These are phyloP conservation scores for Julus scandinavius DNA, from an alignment of 2,888 invertebrate species.

Conservation along the genomic window DNA sequence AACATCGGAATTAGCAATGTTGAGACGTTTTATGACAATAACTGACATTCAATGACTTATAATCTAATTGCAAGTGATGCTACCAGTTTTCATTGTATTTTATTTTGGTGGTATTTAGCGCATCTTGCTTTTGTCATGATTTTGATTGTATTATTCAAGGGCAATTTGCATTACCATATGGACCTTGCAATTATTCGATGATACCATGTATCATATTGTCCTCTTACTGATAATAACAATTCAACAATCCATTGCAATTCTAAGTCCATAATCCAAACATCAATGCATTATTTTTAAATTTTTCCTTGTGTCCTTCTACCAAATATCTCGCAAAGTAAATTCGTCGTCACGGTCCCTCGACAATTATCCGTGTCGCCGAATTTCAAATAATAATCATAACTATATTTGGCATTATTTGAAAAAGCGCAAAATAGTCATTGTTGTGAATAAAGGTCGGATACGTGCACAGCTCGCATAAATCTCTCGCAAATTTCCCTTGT, in stretches of 20 bases:
- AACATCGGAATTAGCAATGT: no score
- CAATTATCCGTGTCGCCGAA: constrained; percentile 13
- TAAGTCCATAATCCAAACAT: not conserved
- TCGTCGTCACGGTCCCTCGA: not conserved
- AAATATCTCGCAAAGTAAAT: not conserved
- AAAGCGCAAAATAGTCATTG: not conserved
- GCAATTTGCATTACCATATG: not conserved
- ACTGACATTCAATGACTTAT: no score
- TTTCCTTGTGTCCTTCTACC: not conserved
- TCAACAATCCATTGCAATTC: not conserved
- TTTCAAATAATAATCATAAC: constrained; percentile 13
- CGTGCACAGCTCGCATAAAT: not conserved
- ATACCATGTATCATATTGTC: no score
- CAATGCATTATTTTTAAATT: not conserved
- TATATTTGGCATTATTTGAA: not conserved
- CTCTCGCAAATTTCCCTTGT: not conserved
- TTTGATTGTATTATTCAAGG: not conserved
- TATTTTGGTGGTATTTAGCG: no score
- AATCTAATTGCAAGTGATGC: no score
- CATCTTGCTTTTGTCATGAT: no score
- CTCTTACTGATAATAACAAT: no score
- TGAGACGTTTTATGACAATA: no score
- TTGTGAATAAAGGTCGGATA: constrained; percentile 2
- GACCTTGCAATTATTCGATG: no score
- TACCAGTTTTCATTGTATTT: no score